Evolutionary conservation across 2,113 vertebrate species (phyloP).

Genomic region (Seriola dumerili): DNA sequence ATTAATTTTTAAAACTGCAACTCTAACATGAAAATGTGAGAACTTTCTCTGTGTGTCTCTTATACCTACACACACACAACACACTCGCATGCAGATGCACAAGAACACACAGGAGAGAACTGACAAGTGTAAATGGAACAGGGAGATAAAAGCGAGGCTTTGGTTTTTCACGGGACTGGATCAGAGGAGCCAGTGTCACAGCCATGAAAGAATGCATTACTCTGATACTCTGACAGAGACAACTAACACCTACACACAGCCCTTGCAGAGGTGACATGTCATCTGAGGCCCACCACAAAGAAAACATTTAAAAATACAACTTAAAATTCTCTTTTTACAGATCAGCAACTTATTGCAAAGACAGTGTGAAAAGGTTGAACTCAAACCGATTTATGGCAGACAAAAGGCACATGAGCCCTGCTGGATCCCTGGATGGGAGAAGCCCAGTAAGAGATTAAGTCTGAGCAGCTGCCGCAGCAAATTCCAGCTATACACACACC

Average conservation of each 20-base stretch:
- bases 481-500: conserved; percentile 10
- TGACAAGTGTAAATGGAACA: conserved; percentile 46
- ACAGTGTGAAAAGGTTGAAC: conserved; percentile 38
- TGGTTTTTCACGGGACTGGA: conserved; percentile 50
- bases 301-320: conserved; percentile 30
- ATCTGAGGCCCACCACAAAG: conserved; percentile 20
- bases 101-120: conserved; percentile 6
- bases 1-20: conserved; percentile 11
- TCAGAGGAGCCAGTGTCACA: conserved; percentile 53
- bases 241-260: conserved; percentile 28
- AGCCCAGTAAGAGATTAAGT: conserved; percentile 25
- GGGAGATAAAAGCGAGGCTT: conserved; percentile 52
- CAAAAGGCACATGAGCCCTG: conserved; percentile 8
- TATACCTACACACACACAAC: conserved; percentile 3
- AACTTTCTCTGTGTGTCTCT: conserved; percentile 1
- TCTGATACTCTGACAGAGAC: conserved; percentile 29
- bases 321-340: conserved; percentile 22
- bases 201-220: conserved; percentile 57
- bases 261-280: not conserved
- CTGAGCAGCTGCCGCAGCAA: conserved; percentile 36
- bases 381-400: conserved; percentile 27
- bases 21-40: not conserved
- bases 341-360: conserved; percentile 28
- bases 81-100: conserved; percentile 14
- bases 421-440: conserved; percentile 30